Evolutionary conservation across 1,140 invertebrate genomes (phyloP), one percentile per base, ranked within the genome.

Genomic region (Diabrotica virgifera): DNA sequence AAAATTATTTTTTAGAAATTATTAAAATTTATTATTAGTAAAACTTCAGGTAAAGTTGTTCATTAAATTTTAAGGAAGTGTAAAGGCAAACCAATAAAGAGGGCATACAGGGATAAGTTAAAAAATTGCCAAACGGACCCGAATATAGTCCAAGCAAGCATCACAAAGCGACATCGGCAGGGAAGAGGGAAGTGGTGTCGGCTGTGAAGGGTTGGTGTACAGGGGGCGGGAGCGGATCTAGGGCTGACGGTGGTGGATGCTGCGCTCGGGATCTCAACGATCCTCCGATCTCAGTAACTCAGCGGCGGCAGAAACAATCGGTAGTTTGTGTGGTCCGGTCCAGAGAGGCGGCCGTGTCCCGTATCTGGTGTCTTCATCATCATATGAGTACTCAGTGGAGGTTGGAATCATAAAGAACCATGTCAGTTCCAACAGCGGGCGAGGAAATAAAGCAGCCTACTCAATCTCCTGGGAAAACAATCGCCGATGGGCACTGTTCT

Each of bases 401-500:
- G 13, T 52, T 35, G 60, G n/a, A 62, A 7, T 53, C n/a, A 46
- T 46, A 46, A 46, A 35, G n/a, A n/a, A 24, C 6, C 13, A 62
- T 62, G 60, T 38, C 60, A 35, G 51, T 52, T 62, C 52, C 60
- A 46, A 46, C 40, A 46, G 60, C 46, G 11, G 46, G 50, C 40
- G 59, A 60, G 24, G 59, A 62, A n/a, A 10, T 10, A 36, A 53
- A 62, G 36, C 52, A 36, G 36, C 60, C 60, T 4, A 12, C 60
- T 8, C n/a, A n/a, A 24, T 62, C 60, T 24, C 60, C 60, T 4
- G 60, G 7, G 10, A 62, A 62, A n/a, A 24, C 60, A 6, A 38
- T 62, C 46, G 60, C 60, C 14, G 60, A 62, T 40, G 60, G 60
- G 14, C 60, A 62, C 46, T 62, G 60, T 35, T 62, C 60, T 54